phyloP scores from a whole-genome alignment of 2,888 invertebrate species.

The Scaeva pyrastri region DNA sequence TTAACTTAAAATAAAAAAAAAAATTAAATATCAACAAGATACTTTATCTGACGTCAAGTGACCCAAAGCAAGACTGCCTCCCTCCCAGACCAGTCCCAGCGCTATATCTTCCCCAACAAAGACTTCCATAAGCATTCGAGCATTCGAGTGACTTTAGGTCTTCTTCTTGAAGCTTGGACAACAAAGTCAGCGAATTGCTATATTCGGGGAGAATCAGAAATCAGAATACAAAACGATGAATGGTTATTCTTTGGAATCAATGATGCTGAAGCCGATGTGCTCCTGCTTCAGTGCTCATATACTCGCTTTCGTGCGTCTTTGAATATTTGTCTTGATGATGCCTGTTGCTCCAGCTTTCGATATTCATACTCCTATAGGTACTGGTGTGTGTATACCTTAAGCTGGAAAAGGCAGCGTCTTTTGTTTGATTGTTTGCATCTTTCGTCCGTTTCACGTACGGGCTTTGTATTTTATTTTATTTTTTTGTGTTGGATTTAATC shows the following conservation, averaged over 20 bases:
- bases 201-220: constrained; percentile 17
- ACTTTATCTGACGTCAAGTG: constrained; percentile 55
- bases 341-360: constrained; percentile 53
- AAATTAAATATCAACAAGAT: not conserved
- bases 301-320: constrained; percentile 39
- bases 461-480: constrained; percentile 25
- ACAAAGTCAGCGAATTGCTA: constrained; percentile 65
- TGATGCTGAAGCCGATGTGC: not conserved
- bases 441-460: not conserved
- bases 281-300: not conserved
- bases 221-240: constrained; percentile 13
- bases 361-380: not conserved
- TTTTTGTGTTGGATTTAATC: constrained; percentile 48
- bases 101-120: not conserved
- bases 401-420: constrained; percentile 34
- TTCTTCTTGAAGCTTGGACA: constrained; percentile 12
- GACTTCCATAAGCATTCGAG: not conserved
- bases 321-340: constrained; percentile 1
- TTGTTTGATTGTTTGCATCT: constrained; percentile 47
- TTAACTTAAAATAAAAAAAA: constrained; percentile 26
- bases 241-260: constrained; percentile 35
- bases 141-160: not conserved
- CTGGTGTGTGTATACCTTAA: no score
- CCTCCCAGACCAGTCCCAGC: not conserved
- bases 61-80: constrained; percentile 31